A percentile compares a stretch with the other conserved stretches of the same genome.
phyloP scores from a whole-genome alignment of 2,888 invertebrate genomes.

The Fissipunctia ypsillon region DNA sequence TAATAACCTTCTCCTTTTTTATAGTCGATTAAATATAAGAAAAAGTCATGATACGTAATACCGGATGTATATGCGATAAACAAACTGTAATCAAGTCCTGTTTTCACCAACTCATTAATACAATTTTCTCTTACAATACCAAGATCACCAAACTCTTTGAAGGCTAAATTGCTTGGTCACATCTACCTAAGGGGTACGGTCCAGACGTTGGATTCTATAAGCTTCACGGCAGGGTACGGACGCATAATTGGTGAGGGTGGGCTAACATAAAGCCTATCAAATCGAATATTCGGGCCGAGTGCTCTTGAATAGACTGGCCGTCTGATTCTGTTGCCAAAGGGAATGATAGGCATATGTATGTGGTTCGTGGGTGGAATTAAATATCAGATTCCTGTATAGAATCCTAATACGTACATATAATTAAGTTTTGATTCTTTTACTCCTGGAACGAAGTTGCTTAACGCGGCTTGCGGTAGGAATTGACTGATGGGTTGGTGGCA shows the following conservation, averaged over 20 bases:
- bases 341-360: slow-evolving; percentile 43
- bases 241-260: slow-evolving; percentile 67
- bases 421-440: not conserved
- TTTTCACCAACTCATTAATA: slow-evolving; percentile 46
- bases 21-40: too few species aligned
- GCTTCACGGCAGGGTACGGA: slow-evolving; percentile 47
- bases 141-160: slow-evolving; percentile 36
- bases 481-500: too few species aligned
- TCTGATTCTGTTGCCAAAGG: slow-evolving; percentile 63
- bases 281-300: slow-evolving; percentile 65
- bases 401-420: slow-evolving; percentile 1
- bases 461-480: too few species aligned
- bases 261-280: slow-evolving; percentile 63
- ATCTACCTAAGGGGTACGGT: slow-evolving; percentile 39
- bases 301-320: slow-evolving; percentile 62
- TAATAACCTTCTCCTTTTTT: too few species aligned
- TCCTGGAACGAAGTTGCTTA: too few species aligned
- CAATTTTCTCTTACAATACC: slow-evolving; percentile 41
- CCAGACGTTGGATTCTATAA: slow-evolving; percentile 52
- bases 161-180: slow-evolving; percentile 52
- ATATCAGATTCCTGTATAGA: slow-evolving; percentile 9
- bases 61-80: not conserved
- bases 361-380: slow-evolving; percentile 49
- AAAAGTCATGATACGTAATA: not conserved
- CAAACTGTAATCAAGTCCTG: not conserved